Conservation (phyloP, 2,888 invertebrate genomes). For the Ophion ventricosus region DNA sequence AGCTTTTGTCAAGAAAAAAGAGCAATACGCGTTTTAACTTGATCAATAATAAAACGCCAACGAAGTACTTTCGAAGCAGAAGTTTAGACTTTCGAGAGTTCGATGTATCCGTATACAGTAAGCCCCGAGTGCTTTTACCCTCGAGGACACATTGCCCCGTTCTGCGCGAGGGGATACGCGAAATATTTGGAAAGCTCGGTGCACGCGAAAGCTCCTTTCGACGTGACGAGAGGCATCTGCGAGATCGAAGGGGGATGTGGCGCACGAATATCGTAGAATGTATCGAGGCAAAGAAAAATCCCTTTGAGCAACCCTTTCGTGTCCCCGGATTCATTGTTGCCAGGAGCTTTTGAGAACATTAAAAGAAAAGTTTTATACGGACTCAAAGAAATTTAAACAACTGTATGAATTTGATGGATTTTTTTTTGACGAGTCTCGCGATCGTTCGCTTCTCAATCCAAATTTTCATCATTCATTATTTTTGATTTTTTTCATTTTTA, state of each 20-base stretch:
- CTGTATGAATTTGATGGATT: not conserved
- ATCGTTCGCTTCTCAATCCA: not conserved
- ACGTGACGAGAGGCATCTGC: constrained; percentile 28
- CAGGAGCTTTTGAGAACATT: constrained; percentile 23
- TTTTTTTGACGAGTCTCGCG: not conserved
- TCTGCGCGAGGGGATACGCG: constrained; percentile 32
- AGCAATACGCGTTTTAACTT: not conserved
- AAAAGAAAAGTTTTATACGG: not conserved
- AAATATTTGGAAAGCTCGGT: constrained; percentile 50
- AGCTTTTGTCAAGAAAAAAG: not conserved
- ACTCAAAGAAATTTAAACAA: not conserved
- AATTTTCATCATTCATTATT: not conserved
- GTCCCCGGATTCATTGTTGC: constrained; percentile 35
- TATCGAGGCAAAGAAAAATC: constrained; percentile 15
- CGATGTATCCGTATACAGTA: not conserved
- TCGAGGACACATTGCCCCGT: constrained; percentile 35
- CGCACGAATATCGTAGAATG: constrained; percentile 8
- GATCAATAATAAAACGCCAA: constrained; percentile 15
- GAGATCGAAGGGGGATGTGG: constrained; percentile 5
- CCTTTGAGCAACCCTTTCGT: constrained; percentile 28
- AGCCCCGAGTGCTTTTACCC: constrained; percentile 38
- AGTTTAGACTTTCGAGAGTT: constrained; percentile 10
- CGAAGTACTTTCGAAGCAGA: not conserved
- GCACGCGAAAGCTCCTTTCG: constrained; percentile 20
- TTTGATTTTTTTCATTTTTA: not conserved